Percentiles rank a stretch among this genome's conserved stretches.
phyloP scores from a whole-genome alignment of 2,888 invertebrate species.

The Dendrolimus pini region DNA sequence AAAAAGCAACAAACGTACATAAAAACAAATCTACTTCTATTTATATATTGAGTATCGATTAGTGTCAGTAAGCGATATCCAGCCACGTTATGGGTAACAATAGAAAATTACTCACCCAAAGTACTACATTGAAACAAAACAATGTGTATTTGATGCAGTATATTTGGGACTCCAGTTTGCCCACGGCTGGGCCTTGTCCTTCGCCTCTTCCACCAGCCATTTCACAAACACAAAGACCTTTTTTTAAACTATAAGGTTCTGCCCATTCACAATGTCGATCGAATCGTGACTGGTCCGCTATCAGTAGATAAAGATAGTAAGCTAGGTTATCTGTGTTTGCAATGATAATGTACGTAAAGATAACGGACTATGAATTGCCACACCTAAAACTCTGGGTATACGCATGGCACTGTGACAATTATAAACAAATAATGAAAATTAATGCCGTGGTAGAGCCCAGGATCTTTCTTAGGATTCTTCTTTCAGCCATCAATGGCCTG shows the following conservation, averaged over 20 bases:
- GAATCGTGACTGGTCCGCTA: conserved; percentile 50
- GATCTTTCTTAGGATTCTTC: too few species aligned
- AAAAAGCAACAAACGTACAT: too few species aligned
- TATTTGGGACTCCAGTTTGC: conserved; percentile 84
- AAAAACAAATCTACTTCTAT: too few species aligned
- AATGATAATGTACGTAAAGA: conserved; percentile 55
- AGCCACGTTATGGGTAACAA: too few species aligned
- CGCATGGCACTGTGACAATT: not conserved
- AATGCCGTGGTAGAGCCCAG: too few species aligned
- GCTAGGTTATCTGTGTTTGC: conserved; percentile 69
- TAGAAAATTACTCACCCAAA: conserved; percentile 80
- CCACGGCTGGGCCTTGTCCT: conserved; percentile 69
- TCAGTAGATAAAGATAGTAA: conserved; percentile 52
- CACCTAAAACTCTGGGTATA: conserved; percentile 40
- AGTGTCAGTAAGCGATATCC: too few species aligned
- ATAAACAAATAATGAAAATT: too few species aligned
- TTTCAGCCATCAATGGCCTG: too few species aligned
- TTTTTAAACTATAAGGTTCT: conserved; percentile 20
- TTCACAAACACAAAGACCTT: conserved; percentile 35
- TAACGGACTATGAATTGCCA: conserved; percentile 54
- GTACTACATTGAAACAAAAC: conserved; percentile 86
- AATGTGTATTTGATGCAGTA: conserved; percentile 88
- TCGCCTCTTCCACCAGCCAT: conserved; percentile 76
- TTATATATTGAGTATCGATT: too few species aligned
- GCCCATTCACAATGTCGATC: conserved; percentile 41